These are phyloP conservation scores for Synergus japonicus DNA, from an alignment of 2,888 invertebrate species.

Conservation along the genomic window DNA sequence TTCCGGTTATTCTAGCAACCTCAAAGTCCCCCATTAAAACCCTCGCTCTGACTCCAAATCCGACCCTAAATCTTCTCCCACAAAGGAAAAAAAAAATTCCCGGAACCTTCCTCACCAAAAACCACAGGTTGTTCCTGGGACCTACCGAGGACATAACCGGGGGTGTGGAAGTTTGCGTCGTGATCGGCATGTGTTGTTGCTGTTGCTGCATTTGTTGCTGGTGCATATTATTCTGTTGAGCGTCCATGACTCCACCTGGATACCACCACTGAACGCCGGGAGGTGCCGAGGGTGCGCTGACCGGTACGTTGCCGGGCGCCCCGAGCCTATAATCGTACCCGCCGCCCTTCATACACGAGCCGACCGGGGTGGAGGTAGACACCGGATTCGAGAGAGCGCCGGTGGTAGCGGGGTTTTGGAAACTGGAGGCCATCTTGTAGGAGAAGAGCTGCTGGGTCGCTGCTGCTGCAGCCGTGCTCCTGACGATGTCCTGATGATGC, in stretches of 20 bases:
- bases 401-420: conserved; percentile 85
- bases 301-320: conserved; percentile 74
- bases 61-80: background rate
- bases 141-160: conserved; percentile 76
- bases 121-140: conserved; percentile 51
- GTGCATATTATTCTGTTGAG: conserved; percentile 81
- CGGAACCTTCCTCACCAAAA: conserved; percentile 33
- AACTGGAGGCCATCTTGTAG: conserved; percentile 92
- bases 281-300: conserved; percentile 75
- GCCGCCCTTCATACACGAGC: conserved; percentile 74
- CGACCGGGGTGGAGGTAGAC: conserved; percentile 82
- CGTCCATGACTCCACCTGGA: conserved; percentile 83
- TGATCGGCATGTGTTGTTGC: conserved; percentile 74
- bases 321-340: conserved; percentile 87
- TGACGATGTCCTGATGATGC: conserved; percentile 79
- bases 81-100: background rate
- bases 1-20: too few relatives aligned
- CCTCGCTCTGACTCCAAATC: background rate
- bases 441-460: conserved; percentile 88
- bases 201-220: conserved; percentile 80
- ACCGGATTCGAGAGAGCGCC: conserved; percentile 82
- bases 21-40: too few relatives aligned
- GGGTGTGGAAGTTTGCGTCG: conserved; percentile 74
- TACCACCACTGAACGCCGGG: conserved; percentile 87
- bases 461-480: conserved; percentile 80